Evolutionary conservation across 2,888 invertebrate species (phyloP), one percentile per base, ranked within the genome.

Genomic region (Troides oblongomaculatus): DNA sequence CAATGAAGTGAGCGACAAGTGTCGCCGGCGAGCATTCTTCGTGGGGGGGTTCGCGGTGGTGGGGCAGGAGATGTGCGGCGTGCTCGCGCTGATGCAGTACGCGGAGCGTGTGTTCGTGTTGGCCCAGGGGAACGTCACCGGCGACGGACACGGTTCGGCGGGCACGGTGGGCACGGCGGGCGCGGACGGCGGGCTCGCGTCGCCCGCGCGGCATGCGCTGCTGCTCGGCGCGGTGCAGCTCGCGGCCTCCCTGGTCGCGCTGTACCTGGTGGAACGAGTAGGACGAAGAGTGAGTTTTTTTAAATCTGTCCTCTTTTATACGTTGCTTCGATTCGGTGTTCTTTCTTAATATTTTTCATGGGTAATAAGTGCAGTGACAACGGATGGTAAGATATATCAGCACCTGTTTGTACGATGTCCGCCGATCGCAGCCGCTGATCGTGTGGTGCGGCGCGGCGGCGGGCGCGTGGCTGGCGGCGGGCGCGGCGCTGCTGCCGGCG

Each of bases 41-140:
- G 75, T 88, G 62, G 76, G 80, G 6, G 76, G 77, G 18, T 75
- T 84, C 14, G 81, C 83, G 30, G 85, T 89, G 63, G 82, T 84
- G 65, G 89, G 87, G 3, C 89, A 89, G 74, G 89, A 89, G 76
- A 76, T 80, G 73, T 87, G 87, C 77, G 89, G 89, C 43, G 79
- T 88, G 71, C 80, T 87, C 56, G 82, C 89, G 30, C 79, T 89
- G 65, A 77, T 88, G 74, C 89, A 89, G 80, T 89, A 86, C 76
- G 89, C 89, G 2, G 88, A 89, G 77, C 84, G 85, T 23, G 84
- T 86, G 69, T 87, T 89, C 77, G 77, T 82, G 65, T 73, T 88
- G 62, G 85, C 86, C 23, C 72, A 78, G 8, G 79, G 78, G 61
- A 72, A 59, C 39, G 71, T 10, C 36, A 25, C 18, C 59, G 17